Evolutionary conservation across 1,140 invertebrate genomes (phyloP).

Genomic region (Pomacea maculata): DNA sequence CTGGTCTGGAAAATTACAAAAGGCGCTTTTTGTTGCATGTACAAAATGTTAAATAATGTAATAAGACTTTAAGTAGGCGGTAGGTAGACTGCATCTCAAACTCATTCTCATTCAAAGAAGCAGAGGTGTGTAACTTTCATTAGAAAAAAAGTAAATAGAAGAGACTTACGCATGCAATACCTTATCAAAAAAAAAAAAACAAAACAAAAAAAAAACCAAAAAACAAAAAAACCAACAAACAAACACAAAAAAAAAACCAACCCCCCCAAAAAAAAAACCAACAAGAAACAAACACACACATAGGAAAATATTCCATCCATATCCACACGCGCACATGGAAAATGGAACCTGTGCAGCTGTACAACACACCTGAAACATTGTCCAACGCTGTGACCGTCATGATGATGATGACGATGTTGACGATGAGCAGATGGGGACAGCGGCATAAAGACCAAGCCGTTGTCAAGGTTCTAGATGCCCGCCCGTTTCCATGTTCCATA

Average conservation of each 20-base stretch:
- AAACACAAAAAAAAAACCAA: not conserved
- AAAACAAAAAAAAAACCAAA: not conserved
- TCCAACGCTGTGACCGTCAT: no score
- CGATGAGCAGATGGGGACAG: no score
- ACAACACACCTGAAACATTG: not conserved
- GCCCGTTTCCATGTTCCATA: no score
- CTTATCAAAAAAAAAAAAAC: not conserved
- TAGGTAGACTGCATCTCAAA: not conserved
- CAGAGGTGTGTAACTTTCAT: not conserved
- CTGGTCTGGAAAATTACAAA: not conserved
- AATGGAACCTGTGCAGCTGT: not conserved
- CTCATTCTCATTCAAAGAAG: not conserved
- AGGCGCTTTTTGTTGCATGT: not conserved
- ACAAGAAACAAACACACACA: constrained; percentile 1
- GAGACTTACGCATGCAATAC: not conserved
- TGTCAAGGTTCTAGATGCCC: no score
- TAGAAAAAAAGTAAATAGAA: not conserved
- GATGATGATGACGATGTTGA: no score
- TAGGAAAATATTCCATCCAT: not conserved
- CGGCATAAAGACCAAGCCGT: no score
- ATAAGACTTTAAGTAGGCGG: not conserved
- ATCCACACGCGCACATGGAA: not conserved
- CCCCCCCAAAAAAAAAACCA: not conserved
- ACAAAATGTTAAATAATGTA: no score
- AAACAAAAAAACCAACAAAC: not conserved